Conservation (phyloP, 2,113 vertebrate species). For the Accipiter cooperii region DNA sequence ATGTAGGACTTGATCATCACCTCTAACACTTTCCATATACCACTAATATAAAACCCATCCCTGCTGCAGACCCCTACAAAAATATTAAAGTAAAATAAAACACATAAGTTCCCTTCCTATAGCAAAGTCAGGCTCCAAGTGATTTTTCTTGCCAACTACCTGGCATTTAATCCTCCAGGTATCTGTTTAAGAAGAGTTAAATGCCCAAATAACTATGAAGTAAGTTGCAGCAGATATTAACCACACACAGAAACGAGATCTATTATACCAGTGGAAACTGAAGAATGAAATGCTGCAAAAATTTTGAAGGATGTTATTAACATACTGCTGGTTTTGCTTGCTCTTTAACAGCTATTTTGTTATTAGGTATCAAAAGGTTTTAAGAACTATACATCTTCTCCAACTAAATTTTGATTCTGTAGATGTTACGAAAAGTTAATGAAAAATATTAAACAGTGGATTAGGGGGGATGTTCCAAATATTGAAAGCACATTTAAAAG, state of each 20-base stretch:
- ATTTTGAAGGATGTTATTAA: neutral
- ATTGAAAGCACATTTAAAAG: neutral
- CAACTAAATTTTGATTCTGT: neutral
- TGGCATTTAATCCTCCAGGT: neutral
- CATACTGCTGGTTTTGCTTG: neutral
- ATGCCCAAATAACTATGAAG: neutral
- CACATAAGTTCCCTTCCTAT: neutral
- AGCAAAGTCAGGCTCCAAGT: neutral
- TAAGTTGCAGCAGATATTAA: neutral
- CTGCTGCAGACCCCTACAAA: neutral
- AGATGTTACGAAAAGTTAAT: neutral
- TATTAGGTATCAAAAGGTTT: neutral
- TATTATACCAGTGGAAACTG: neutral
- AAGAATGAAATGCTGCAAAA: neutral
- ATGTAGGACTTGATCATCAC: neutral
- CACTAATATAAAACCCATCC: neutral
- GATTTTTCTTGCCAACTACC: neutral
- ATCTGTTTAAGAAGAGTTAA: neutral
- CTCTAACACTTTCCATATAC: neutral
- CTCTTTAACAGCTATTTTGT: neutral
- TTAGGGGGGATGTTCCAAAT: neutral
- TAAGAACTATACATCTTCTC: neutral
- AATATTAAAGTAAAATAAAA: neutral
- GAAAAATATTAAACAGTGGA: neutral
- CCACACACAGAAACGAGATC: neutral